Percentiles rank a stretch among this genome's conserved stretches.
Evolutionary conservation across 1,140 invertebrate genomes (phyloP).

Genomic region (Ceratitis capitata): DNA sequence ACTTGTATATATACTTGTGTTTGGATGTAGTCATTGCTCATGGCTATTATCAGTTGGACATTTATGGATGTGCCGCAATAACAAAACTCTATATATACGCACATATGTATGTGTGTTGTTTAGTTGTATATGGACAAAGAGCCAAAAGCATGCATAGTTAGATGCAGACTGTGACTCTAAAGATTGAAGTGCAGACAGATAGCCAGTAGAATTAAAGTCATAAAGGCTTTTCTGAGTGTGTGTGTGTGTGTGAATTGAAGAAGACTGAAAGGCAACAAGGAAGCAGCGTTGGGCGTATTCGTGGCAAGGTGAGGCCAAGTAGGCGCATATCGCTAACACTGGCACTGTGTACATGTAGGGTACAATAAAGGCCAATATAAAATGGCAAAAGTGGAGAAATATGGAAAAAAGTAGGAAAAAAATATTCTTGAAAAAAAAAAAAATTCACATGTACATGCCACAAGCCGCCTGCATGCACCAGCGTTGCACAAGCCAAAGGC

Average conservation of each 20-base stretch:
- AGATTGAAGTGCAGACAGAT: neutral
- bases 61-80: slow-evolving; percentile 19
- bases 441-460: slow-evolving; percentile 3
- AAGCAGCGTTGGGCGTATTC: neutral
- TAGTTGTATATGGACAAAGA: no score
- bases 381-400: neutral
- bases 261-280: neutral
- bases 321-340: neutral
- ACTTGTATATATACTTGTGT: neutral
- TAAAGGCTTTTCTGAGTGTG: no score
- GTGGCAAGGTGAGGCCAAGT: neutral
- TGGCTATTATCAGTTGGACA: slow-evolving; percentile 33
- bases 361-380: slow-evolving; percentile 22
- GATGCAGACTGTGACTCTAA: neutral
- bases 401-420: neutral
- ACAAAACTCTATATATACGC: no score
- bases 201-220: no score
- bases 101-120: no score
- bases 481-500: neutral
- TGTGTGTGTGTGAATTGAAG: neutral
- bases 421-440: neutral
- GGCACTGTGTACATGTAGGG: neutral
- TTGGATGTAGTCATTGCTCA: slow-evolving; percentile 6
- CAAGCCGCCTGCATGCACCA: neutral
- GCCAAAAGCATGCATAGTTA: no score